Conservation (phyloP, 2,797 vertebrate species). For the Botia kubotai region DNA sequence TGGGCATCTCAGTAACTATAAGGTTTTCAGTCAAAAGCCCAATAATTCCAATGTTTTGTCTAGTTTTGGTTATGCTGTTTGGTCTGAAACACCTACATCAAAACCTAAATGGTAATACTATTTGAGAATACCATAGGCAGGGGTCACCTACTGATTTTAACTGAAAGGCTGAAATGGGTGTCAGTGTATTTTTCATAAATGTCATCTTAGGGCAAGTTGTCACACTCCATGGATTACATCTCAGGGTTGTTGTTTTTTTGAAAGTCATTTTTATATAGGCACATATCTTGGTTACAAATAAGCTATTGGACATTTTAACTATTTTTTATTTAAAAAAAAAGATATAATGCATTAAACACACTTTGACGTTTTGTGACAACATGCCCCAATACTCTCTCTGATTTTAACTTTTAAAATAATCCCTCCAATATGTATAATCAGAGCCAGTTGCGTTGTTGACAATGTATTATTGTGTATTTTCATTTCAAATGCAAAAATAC, state of each 20-base stretch:
- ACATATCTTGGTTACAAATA: background rate
- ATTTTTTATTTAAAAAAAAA: too few species aligned
- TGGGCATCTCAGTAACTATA: background rate
- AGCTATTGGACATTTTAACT: background rate
- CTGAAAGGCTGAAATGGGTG: background rate
- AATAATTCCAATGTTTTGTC: background rate
- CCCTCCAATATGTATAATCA: background rate
- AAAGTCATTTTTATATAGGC: background rate
- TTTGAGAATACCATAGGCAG: background rate
- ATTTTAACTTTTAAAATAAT: too few species aligned
- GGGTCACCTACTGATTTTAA: background rate
- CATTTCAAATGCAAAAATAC: slow-evolving; percentile 44
- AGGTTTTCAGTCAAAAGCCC: background rate
- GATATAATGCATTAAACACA: background rate
- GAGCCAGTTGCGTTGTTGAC: background rate
- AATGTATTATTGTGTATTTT: slow-evolving; percentile 15
- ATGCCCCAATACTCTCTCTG: background rate
- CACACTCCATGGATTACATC: background rate
- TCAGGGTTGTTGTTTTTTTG: background rate
- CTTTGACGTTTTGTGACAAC: background rate
- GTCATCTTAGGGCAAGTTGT: background rate
- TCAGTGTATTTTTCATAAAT: background rate
- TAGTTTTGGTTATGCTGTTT: background rate
- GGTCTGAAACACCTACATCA: background rate
- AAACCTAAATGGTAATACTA: background rate